phyloP scores from a whole-genome alignment of 2,888 invertebrate genomes.

The Eurytoma adleriae region DNA sequence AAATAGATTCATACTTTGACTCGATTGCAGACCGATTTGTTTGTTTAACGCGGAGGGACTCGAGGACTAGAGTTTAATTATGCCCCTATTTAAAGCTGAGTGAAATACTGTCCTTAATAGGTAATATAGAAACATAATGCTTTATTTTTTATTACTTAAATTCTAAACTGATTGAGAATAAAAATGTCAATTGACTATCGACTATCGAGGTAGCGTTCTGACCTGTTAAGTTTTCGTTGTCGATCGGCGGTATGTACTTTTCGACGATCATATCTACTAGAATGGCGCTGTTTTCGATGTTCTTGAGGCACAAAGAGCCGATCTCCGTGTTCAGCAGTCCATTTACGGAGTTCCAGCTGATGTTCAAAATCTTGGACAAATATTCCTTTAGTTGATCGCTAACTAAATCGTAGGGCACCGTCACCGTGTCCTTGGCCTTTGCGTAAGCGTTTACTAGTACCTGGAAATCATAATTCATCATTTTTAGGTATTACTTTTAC shows the following conservation, averaged over 20 bases:
- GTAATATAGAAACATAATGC: no score
- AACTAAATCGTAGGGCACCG: constrained; percentile 77
- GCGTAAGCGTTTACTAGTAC: constrained; percentile 69
- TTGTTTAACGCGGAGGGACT: no score
- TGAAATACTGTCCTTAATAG: no score
- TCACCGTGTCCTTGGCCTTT: constrained; percentile 66
- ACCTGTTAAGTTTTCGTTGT: constrained; percentile 61
- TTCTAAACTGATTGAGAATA: no score
- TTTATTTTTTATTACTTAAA: no score
- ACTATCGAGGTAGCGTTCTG: no score
- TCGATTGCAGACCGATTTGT: no score
- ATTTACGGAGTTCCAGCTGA: constrained; percentile 85
- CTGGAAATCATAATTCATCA: constrained; percentile 56
- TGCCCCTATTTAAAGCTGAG: no score
- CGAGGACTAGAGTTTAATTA: no score
- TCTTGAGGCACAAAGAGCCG: constrained; percentile 82
- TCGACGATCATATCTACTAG: constrained; percentile 85
- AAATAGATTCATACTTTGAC: no score
- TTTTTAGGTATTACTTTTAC: no score
- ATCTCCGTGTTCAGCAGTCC: constrained; percentile 83
- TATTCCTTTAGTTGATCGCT: constrained; percentile 75
- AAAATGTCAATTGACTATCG: no score
- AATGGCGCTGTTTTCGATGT: constrained; percentile 83
- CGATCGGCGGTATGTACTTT: constrained; percentile 83
- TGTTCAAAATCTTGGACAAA: constrained; percentile 82